These are phyloP conservation scores for Botia kubotai DNA, from an alignment of 2,797 vertebrate genomes.

Conservation along the genomic window DNA sequence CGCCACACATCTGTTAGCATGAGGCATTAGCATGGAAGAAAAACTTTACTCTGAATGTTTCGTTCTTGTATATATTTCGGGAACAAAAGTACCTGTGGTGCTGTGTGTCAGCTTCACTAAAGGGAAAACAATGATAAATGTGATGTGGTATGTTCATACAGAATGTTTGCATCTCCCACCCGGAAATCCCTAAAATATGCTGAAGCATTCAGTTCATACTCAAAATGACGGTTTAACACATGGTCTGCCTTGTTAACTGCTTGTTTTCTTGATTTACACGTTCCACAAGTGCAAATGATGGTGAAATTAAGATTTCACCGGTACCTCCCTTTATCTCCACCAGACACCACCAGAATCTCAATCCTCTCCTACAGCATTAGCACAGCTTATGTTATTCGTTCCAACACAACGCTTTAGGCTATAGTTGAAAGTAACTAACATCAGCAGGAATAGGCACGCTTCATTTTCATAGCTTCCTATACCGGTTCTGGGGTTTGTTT, in stretches of 20 bases:
- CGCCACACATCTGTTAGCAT: slow-evolving; percentile 21
- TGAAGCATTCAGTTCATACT: neutral
- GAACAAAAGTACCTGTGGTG: neutral
- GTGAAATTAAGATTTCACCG: slow-evolving; percentile 39
- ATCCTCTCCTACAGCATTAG: slow-evolving; percentile 12
- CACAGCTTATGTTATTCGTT: slow-evolving; percentile 30
- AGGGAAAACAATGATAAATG: slow-evolving; percentile 8
- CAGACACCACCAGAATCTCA: slow-evolving; percentile 12
- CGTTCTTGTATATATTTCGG: neutral
- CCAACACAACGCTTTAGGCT: slow-evolving; percentile 35
- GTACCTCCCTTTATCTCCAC: slow-evolving; percentile 20
- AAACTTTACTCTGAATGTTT: slow-evolving; percentile 18
- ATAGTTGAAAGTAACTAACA: slow-evolving; percentile 47
- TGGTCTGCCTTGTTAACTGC: neutral
- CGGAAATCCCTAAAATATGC: neutral
- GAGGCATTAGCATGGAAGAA: slow-evolving; percentile 9
- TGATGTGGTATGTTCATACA: neutral
- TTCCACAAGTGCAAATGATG: slow-evolving; percentile 23
- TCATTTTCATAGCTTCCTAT: slow-evolving; percentile 50
- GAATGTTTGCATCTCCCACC: slow-evolving; percentile 3
- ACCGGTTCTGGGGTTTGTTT: slow-evolving; percentile 46
- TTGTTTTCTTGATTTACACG: neutral
- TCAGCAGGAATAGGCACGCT: slow-evolving; percentile 50
- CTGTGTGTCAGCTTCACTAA: neutral
- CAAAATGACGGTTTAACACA: neutral